Evolutionary conservation across 2,888 invertebrate species (phyloP).

Genomic region (Lithophane semibrunnea): DNA sequence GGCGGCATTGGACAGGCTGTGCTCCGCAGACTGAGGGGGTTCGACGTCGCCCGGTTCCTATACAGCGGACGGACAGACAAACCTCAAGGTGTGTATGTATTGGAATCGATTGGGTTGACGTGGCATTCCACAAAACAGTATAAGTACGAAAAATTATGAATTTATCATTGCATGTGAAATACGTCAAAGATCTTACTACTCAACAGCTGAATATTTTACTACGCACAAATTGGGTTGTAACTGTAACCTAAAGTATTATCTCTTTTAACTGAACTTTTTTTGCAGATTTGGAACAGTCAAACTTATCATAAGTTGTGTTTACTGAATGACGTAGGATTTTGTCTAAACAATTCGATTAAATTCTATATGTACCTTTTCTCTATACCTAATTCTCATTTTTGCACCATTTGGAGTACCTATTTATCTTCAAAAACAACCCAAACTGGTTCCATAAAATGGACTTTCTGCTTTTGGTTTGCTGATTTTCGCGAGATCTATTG

Average conservation of each 20-base stretch:
- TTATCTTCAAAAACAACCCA: not conserved
- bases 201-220: not conserved
- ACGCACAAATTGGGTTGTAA: conserved; percentile 2
- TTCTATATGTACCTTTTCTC: not conserved
- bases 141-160: not conserved
- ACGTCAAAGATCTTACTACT: not conserved
- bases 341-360: not conserved
- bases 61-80: conserved; percentile 94
- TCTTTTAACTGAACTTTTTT: not conserved
- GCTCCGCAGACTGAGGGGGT: conserved; percentile 93
- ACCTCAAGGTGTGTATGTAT: conserved; percentile 87
- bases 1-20: conserved; percentile 95
- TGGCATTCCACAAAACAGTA: no score
- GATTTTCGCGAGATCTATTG: not conserved
- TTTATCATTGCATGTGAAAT: not conserved
- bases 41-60: conserved; percentile 93
- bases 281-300: conserved; percentile 4
- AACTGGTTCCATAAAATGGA: not conserved
- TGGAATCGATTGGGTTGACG: not conserved
- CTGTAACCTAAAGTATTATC: not conserved
- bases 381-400: not conserved
- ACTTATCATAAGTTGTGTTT: not conserved
- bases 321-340: not conserved
- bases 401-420: not conserved
- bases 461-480: not conserved